A percentile compares a stretch with the other conserved stretches of the same genome.
phyloP scores from a whole-genome alignment of 1,140 invertebrate species.

The Cherax quadricarinatus region DNA sequence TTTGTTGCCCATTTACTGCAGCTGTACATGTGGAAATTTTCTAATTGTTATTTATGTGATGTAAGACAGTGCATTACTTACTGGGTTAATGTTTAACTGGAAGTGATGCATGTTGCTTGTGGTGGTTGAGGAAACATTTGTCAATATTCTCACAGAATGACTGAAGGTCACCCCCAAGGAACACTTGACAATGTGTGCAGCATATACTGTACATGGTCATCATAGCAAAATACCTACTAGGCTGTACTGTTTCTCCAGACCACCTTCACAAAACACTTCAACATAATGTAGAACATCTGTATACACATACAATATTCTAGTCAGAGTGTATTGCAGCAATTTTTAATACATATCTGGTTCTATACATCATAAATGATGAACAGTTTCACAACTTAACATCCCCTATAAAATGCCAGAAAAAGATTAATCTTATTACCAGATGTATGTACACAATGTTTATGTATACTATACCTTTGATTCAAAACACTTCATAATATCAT shows the following conservation, averaged over 20 bases:
- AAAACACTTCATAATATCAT: background rate
- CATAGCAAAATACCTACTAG: background rate
- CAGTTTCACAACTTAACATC: background rate
- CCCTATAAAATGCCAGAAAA: background rate
- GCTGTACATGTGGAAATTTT: background rate
- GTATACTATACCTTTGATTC: background rate
- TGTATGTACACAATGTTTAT: background rate
- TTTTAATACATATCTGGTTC: background rate
- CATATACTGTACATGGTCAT: background rate
- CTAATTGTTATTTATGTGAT: background rate
- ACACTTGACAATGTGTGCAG: background rate
- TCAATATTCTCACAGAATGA: background rate
- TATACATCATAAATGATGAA: background rate
- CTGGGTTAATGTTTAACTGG: background rate
- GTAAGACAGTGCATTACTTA: background rate
- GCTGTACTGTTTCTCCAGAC: background rate
- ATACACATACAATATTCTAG: background rate
- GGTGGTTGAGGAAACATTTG: background rate
- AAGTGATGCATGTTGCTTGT: background rate
- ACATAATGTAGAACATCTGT: background rate
- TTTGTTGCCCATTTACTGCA: background rate
- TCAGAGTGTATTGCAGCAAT: background rate
- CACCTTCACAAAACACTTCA: background rate
- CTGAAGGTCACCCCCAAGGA: background rate
- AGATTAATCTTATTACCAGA: background rate